Evolutionary conservation across 2,888 invertebrate species (phyloP).

Genomic region (Tachina grossa): DNA sequence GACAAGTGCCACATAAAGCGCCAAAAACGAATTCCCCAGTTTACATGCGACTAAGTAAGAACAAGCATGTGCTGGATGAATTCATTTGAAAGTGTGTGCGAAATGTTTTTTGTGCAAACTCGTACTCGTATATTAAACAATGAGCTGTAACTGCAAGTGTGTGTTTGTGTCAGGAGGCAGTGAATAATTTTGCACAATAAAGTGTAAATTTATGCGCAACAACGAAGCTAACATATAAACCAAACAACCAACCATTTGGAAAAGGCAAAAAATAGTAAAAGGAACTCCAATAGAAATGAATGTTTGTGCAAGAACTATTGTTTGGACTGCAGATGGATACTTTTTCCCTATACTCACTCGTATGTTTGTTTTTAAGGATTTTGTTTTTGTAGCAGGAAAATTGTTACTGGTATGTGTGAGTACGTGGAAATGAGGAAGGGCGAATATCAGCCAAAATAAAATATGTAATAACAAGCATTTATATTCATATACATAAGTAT

Average conservation of each 20-base stretch:
- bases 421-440: conserved; percentile 2
- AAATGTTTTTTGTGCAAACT: conserved; percentile 52
- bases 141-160: conserved; percentile 39
- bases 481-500: too few relatives aligned
- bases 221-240: conserved; percentile 29
- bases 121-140: conserved; percentile 29
- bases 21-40: conserved; percentile 77
- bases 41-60: conserved; percentile 69
- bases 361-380: conserved; percentile 52
- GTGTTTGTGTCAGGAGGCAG: conserved; percentile 59
- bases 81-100: not conserved
- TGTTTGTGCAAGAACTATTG: conserved; percentile 28
- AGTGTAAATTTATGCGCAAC: conserved; percentile 70
- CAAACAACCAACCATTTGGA: conserved; percentile 31
- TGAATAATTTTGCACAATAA: conserved; percentile 68
- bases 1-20: conserved; percentile 49
- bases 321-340: conserved; percentile 58
- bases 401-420: not conserved
- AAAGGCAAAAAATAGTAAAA: not conserved
- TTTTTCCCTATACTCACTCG: conserved; percentile 44
- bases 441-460: not conserved
- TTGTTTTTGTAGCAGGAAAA: conserved; percentile 9
- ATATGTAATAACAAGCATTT: too few relatives aligned
- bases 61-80: conserved; percentile 3
- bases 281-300: conserved; percentile 38